These are phyloP conservation scores for Tetragonisca angustula DNA, from an alignment of 2,888 invertebrate genomes.

Conservation along the genomic window DNA sequence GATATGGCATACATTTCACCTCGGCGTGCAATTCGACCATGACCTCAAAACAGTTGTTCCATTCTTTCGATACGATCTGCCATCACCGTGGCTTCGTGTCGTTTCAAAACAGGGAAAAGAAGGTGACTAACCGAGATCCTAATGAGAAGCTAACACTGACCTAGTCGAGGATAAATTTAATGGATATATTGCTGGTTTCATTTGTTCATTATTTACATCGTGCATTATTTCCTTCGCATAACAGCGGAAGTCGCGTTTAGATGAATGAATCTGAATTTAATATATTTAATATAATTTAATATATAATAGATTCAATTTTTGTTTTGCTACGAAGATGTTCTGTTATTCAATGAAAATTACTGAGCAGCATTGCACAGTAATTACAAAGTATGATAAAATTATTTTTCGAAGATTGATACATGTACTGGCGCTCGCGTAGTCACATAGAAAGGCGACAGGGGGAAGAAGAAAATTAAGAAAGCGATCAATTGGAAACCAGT, in stretches of 20 bases:
- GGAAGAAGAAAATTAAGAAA: slow-evolving; percentile 19
- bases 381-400: no score
- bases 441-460: background rate
- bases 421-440: background rate
- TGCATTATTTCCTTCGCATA: background rate
- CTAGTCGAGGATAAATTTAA: background rate
- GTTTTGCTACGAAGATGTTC: no score
- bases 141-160: background rate
- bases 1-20: slow-evolving; percentile 50
- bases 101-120: slow-evolving; percentile 15
- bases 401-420: no score
- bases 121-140: slow-evolving; percentile 33
- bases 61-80: slow-evolving; percentile 33
- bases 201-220: background rate
- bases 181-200: background rate
- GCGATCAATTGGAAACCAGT: slow-evolving; percentile 38
- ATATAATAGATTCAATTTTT: no score
- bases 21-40: slow-evolving; percentile 44
- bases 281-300: no score
- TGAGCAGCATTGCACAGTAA: no score
- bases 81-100: background rate
- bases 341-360: no score
- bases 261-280: background rate
- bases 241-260: background rate
- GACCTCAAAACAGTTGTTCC: slow-evolving; percentile 61